Base-by-base conservation (phyloP, 2,113 vertebrate species). In the Alectura lathami region DNA sequence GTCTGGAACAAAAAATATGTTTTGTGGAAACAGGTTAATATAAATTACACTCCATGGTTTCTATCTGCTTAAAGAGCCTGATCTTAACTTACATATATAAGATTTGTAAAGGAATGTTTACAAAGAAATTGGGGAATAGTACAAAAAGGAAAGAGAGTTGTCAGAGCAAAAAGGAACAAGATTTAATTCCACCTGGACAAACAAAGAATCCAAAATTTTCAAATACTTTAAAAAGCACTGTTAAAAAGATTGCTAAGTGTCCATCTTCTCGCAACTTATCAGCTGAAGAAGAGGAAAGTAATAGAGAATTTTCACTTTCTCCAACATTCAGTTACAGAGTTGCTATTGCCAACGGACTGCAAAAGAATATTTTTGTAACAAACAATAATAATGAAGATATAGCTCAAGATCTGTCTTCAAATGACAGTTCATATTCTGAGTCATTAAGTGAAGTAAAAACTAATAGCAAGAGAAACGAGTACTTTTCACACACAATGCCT, bases 91-190 rank as follows among this genome's bases (percentile, higher is more conserved):
- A 98, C 97, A 98, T 99, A 97, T 96, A 98, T 97, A 99, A 99
- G 98, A 98, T 99, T 98, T 99, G 98, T 98, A 99, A 99, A 99
- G 99, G 99, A 99, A 99, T 99, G 99, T 99, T 99, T 98, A 99
- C 99, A 99, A 99, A 99, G 99, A 99, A 99, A 99, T 96, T 96
- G 98, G 99, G 98, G 96, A 99, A 98, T 97, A 98, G 98, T 98
- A 99, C 98, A 92, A 99, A 98, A 98, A 99, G 98, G 98, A 99
- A 98, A 98, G 99, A 99, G 88, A 98, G 97, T 97, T 97, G 92
- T 86, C 98, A 98, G 97, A 98, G 97, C 96, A 98, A 98, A 98
- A 98, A 98, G 96, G 98, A 99, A 91, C 98, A 98, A 92, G 98
- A 98, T 91, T 96, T 98, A 92, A 96, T 96, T 96, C 93, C 97